Percentiles rank a stretch among this genome's conserved stretches.
phyloP scores from a whole-genome alignment of 1,140 invertebrate species.

The Leptestheria dahalacensis region DNA sequence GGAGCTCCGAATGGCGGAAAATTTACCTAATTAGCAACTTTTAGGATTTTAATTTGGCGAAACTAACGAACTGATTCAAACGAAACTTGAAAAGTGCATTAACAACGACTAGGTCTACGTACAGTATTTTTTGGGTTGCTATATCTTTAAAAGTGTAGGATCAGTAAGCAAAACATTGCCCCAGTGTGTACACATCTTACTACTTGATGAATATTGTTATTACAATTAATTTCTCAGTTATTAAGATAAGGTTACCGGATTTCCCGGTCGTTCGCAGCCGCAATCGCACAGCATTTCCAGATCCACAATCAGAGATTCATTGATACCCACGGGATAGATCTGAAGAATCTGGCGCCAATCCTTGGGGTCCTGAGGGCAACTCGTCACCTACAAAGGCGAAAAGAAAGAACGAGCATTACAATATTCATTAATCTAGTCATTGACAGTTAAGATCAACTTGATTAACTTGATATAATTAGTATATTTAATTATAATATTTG shows the following conservation, averaged over 20 bases:
- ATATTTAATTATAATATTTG: background rate
- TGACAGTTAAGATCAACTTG: too few relatives aligned
- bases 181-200: too few relatives aligned
- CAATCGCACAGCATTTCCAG: slow-evolving; percentile 82
- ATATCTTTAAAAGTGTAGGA: too few relatives aligned
- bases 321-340: slow-evolving; percentile 85
- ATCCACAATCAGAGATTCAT: slow-evolving; percentile 67
- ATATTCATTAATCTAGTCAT: background rate
- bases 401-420: background rate
- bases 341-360: slow-evolving; percentile 67
- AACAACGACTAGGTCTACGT: too few relatives aligned
- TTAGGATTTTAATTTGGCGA: too few relatives aligned
- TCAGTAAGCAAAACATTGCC: too few relatives aligned
- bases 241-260: slow-evolving; percentile 27
- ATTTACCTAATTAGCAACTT: too few relatives aligned
- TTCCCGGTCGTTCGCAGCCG: slow-evolving; percentile 54
- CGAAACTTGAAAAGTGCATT: too few relatives aligned
- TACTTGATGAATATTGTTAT: too few relatives aligned
- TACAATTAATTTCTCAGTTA: background rate
- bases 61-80: too few relatives aligned
- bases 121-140: too few relatives aligned
- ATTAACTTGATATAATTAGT: background rate
- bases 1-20: too few relatives aligned
- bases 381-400: slow-evolving; percentile 25
- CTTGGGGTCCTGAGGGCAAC: slow-evolving; percentile 51